phyloP scores from a whole-genome alignment of 2,888 invertebrate species.

The Graphium colonna region DNA sequence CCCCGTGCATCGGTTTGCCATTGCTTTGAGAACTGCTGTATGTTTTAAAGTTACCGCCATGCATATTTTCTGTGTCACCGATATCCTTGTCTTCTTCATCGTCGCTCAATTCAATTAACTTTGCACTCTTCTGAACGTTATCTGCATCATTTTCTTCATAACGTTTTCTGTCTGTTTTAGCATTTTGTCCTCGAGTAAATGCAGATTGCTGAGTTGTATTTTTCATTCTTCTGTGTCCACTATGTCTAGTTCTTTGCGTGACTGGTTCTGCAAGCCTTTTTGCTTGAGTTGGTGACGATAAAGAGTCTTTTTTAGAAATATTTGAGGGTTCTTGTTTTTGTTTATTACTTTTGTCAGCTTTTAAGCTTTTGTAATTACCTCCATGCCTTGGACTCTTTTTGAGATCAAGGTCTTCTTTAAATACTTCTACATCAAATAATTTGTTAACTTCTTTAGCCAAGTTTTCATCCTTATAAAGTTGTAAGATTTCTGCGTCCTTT shows the following conservation, averaged over 20 bases:
- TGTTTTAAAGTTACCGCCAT: slow-evolving; percentile 44
- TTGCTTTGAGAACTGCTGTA: slow-evolving; percentile 37
- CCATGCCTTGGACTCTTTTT: slow-evolving; percentile 63
- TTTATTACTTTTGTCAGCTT: slow-evolving; percentile 30
- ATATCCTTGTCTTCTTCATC: slow-evolving; percentile 40
- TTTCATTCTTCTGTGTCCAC: slow-evolving; percentile 42
- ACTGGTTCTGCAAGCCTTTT: slow-evolving; percentile 44
- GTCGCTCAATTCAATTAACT: slow-evolving; percentile 54
- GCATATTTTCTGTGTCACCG: slow-evolving; percentile 35
- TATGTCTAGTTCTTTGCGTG: slow-evolving; percentile 33
- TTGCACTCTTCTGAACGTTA: slow-evolving; percentile 42
- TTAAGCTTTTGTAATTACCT: slow-evolving; percentile 63
- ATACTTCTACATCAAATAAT: slow-evolving; percentile 66
- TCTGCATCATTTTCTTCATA: slow-evolving; percentile 32
- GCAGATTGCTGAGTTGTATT: slow-evolving; percentile 35
- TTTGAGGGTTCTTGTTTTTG: slow-evolving; percentile 20
- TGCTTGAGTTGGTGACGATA: slow-evolving; percentile 53
- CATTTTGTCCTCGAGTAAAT: slow-evolving; percentile 37
- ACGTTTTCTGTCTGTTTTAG: slow-evolving; percentile 45
- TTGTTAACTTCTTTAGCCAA: slow-evolving; percentile 67
- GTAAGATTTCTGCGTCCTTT: slow-evolving; percentile 51
- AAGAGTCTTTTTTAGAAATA: slow-evolving; percentile 41
- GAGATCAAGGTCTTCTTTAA: slow-evolving; percentile 54
- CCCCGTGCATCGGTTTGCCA: slow-evolving; percentile 59
- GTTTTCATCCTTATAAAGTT: slow-evolving; percentile 65